These are phyloP conservation scores for Thamnaconus septentrionalis DNA, from an alignment of 2,113 vertebrate genomes.

Conservation along the genomic window DNA sequence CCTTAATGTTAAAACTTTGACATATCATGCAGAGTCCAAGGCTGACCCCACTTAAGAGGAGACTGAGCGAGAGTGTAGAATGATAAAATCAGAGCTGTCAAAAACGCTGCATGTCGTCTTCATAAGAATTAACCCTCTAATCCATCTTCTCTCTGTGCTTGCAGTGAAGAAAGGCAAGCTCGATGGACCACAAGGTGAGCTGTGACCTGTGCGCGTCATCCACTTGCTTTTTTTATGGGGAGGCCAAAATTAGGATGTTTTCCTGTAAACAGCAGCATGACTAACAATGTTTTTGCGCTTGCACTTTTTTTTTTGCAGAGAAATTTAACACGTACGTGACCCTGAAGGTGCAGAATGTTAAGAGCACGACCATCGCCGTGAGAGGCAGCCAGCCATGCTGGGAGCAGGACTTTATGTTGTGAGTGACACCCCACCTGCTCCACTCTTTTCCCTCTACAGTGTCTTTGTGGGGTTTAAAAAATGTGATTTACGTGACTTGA, in stretches of 20 bases:
- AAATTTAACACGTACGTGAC: constrained; percentile 99
- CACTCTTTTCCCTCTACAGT: neutral
- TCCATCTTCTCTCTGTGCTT: constrained; percentile 45
- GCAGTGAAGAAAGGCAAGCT: constrained; percentile 98
- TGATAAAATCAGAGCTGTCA: neutral
- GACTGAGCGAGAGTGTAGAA: neutral
- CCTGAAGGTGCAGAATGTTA: constrained; percentile 98
- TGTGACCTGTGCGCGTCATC: neutral
- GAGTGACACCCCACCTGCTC: constrained; percentile 63
- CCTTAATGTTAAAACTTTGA: constrained; percentile 44
- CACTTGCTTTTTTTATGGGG: neutral
- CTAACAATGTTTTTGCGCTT: constrained; percentile 1
- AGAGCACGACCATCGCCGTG: constrained; percentile 96
- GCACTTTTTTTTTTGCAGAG: constrained; percentile 72
- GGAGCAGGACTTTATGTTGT: constrained; percentile 99
- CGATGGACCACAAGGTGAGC: constrained; percentile 95
- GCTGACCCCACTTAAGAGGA: constrained; percentile 1
- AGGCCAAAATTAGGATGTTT: neutral
- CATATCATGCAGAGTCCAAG: constrained; percentile 16
- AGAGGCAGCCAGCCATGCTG: constrained; percentile 94
- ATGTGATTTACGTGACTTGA: no score
- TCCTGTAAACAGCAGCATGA: neutral
- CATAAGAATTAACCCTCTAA: neutral
- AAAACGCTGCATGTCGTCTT: neutral
- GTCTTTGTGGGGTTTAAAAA: neutral